Conservation (phyloP, 2,113 vertebrate genomes). For the Uria lomvia region DNA sequence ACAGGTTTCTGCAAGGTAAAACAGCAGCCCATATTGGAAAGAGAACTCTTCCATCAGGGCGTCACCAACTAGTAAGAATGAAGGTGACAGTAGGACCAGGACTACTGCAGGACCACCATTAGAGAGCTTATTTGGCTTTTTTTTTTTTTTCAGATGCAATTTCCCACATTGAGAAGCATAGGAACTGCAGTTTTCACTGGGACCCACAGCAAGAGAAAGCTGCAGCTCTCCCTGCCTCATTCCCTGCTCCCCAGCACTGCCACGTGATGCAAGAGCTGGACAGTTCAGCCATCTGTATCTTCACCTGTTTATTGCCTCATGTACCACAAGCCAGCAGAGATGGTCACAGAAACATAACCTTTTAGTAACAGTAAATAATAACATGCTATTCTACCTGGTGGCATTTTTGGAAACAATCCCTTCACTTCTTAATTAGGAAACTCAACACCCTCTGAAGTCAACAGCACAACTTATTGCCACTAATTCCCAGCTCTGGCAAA, state of each 20-base stretch:
- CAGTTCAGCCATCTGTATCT: not conserved
- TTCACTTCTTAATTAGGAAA: not conserved
- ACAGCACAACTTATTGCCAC: not conserved
- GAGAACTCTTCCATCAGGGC: not conserved
- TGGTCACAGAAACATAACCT: not conserved
- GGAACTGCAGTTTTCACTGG: not conserved
- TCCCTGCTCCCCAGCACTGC: not conserved
- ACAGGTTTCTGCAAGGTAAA: not conserved
- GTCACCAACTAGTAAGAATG: not conserved
- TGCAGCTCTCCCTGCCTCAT: not conserved
- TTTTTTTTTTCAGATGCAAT: not conserved
- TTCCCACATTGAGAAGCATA: not conserved
- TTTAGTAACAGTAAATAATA: not conserved
- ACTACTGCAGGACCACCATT: not conserved
- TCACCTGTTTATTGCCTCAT: not conserved
- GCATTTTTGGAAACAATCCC: not conserved
- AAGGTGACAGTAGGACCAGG: not conserved
- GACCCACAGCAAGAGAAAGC: not conserved
- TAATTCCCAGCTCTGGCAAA: not conserved
- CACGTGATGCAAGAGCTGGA: not conserved
- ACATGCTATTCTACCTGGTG: not conserved
- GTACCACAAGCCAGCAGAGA: not conserved
- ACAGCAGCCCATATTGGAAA: not conserved
- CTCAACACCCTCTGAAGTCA: not conserved
- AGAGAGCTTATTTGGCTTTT: not conserved